Evolutionary conservation across 2,888 invertebrate species (phyloP), one percentile per base, ranked within the genome.

Genomic region (Nomada fucata): DNA sequence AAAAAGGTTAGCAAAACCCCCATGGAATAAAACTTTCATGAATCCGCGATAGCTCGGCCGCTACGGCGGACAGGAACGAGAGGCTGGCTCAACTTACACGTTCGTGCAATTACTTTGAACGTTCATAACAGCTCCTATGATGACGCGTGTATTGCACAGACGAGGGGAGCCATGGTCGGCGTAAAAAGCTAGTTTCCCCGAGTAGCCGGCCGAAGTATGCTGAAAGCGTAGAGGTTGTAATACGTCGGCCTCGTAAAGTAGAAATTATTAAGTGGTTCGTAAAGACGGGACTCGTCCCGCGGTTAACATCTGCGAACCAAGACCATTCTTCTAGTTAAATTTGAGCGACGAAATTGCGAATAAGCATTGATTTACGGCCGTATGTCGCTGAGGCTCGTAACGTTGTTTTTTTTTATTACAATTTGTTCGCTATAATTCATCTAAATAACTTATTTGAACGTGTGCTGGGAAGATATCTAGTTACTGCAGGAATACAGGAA

Each of bases 211-310:
- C 72, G 47, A 44, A 67, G 52, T 20, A 53, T 29, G 52, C 59
- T 50, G 60, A 52, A 76, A 72, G 68, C 65, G 65, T 50, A 36
- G 61, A 70, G 70, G 77, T 64, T 73, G 74, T 77, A 77, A 74
- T 70, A 53, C 79, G 47, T 61, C 64, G 72, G 72, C 67, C 68
- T 57, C 79, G 79, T 86, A 86, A 86, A 86, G 72, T 74, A 72
- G 79, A 84, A 86, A 86, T 86, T 86, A 86, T 86, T 84, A 86
- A 86, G 79, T 75, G 84, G 82, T 77, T 79, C 84, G 67, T 76
- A 44, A 74, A 78, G 76, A 82, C 71, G 65, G 59, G 76, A 44
- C 59, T 64, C 67, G 18, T 53, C 55, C 69, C 23, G 53, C 50
- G 82, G 65, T 71, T 76, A 42, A 68, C 47, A 52, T 70, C 71